These are phyloP conservation scores for honey bee (Apis mellifera) DNA, from an alignment of 1,140 invertebrate genomes.

Conservation along the genomic window Amel_HAv3.1 CM009941.2:12739501-12740000, in stretches of 20 bases:
- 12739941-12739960: not conserved
- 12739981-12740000: not conserved
- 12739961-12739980: not conserved
- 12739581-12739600: conserved; percentile 57
- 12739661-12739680: not conserved
- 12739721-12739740: conserved; percentile 52
- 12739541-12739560: not conserved
- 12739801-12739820: too few species aligned
- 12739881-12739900: not conserved
- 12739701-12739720: conserved; percentile 34
- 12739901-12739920: not conserved
- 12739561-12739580: conserved; percentile 65
- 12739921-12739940: not conserved
- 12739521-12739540: not conserved
- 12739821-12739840: not conserved
- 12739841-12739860: too few species aligned
- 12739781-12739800: not conserved
- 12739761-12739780: not conserved
- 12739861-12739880: not conserved
- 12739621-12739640: conserved; percentile 52
- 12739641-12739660: conserved; percentile 15
- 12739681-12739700: conserved; percentile 17
- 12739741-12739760: conserved; percentile 60
- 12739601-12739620: conserved; percentile 20
- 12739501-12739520: too few species aligned